Base-by-base conservation (phyloP, 2,888 invertebrate species). In the Busseola fusca region DNA sequence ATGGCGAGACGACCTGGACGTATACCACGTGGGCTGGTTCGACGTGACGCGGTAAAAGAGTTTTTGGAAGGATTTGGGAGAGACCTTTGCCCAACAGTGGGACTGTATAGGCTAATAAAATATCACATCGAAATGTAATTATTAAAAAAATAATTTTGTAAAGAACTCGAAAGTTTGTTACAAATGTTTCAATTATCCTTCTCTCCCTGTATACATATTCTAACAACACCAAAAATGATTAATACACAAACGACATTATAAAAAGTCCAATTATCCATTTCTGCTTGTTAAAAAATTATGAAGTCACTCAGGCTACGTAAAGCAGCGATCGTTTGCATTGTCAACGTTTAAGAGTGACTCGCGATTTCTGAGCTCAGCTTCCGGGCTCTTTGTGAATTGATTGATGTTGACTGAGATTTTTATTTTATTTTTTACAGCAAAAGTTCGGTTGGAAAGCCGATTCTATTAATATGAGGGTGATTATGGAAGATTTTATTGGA, bases 281-380 rank as follows among this genome's bases (percentile, higher is more conserved):
- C 60, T 62, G 75, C 67, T 82, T 82, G 76, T 82, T 82, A 81
- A 84, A 83, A 81, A 79, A 82, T 83, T 80, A 83, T 78, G 65
- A 84, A 87, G 88, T 84, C 83, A 81, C 72, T 79, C 71, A 10
- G 68, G 76, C 75, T 72, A 80, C 70, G 69, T 77, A 78, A 80
- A 76, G 67, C 71, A 72, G 76, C 84, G 72, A 77, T 82, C 82
- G 72, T 73, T 80, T 74, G 72, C 71, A 69, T 80, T 70, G 80
- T 80, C 73, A 60, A 62, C 85, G 74, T 76, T 84, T 71, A 64
- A 57, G 83, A 72, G 63, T 85, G 82, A 84, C 84, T 85, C 68
- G 86, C 73, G 63, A 65, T 66, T 78, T 76, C 68, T 71, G 63
- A 58, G 64, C 69, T 25, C 76, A 72, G 74, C 72, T 73, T 74